Evolutionary conservation across 1,140 invertebrate genomes (phyloP).

Genomic region (Steinernema khuongi): DNA sequence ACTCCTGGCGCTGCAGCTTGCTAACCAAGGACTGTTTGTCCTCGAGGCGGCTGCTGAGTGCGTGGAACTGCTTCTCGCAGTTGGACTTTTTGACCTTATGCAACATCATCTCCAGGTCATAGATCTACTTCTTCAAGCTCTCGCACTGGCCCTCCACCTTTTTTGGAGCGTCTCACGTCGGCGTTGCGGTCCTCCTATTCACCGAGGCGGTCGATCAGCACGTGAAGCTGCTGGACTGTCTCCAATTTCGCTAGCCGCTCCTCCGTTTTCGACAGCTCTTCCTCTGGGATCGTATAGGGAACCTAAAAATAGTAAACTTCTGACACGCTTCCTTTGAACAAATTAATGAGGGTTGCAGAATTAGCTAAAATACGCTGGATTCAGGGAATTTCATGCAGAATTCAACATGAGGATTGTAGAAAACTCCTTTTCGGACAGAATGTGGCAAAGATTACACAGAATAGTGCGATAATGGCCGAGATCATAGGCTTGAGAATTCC

Average conservation of each 20-base stretch:
- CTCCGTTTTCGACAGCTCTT: constrained; percentile 79
- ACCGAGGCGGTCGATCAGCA: constrained; percentile 53
- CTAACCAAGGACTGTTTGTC: constrained; percentile 92
- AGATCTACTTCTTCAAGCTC: constrained; percentile 56
- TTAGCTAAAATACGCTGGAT: too few species aligned
- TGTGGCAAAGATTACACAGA: too few species aligned
- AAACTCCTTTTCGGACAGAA: too few species aligned
- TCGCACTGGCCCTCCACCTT: constrained; percentile 55
- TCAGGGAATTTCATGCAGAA: too few species aligned
- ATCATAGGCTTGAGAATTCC: too few species aligned
- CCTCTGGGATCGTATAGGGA: too few species aligned
- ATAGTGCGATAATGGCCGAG: too few species aligned
- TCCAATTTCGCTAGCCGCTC: constrained; percentile 84
- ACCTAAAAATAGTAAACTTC: too few species aligned
- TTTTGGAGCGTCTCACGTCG: constrained; percentile 52
- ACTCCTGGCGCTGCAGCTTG: constrained; percentile 92
- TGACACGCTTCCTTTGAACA: too few species aligned
- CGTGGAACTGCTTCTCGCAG: constrained; percentile 75
- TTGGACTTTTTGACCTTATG: constrained; percentile 65
- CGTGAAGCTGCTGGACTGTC: constrained; percentile 66
- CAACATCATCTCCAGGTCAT: constrained; percentile 58
- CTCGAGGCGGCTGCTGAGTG: constrained; percentile 73
- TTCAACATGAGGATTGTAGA: too few species aligned
- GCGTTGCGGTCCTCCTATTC: constrained; percentile 55
- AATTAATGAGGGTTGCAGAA: too few species aligned